A percentile compares a stretch with the other conserved stretches of the same genome.
phyloP scores from a whole-genome alignment of 2,888 invertebrate species.

The Selenia dentaria region DNA sequence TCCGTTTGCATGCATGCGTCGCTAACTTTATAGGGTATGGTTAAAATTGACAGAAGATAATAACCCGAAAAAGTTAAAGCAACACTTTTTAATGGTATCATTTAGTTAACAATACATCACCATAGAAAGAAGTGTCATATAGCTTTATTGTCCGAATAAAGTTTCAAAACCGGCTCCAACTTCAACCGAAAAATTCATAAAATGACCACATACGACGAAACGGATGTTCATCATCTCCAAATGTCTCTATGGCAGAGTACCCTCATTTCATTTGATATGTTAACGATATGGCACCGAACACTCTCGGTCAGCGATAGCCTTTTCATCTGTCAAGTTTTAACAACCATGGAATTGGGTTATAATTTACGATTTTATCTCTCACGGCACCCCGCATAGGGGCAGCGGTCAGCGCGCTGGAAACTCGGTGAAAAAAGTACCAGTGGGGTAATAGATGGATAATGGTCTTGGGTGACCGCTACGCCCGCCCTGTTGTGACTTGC shows the following conservation, averaged over 20 bases:
- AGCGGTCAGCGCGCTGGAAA: conserved; percentile 66
- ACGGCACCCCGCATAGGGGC: conserved; percentile 77
- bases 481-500: conserved; percentile 79
- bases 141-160: conserved; percentile 32
- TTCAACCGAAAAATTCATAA: conserved; percentile 37
- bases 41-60: too few species aligned
- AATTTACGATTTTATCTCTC: conserved; percentile 83
- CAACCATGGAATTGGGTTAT: conserved; percentile 82
- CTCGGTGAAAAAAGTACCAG: conserved; percentile 69
- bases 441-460: conserved; percentile 65
- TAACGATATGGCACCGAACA: conserved; percentile 74
- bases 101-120: conserved; percentile 14
- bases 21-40: too few species aligned
- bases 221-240: conserved; percentile 66
- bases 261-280: conserved; percentile 74
- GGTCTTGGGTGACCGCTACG: conserved; percentile 67
- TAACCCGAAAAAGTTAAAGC: too few species aligned
- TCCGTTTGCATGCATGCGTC: conserved; percentile 9
- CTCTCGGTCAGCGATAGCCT: conserved; percentile 67
- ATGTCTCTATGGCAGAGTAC: conserved; percentile 65
- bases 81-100: background rate
- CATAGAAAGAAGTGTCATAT: conserved; percentile 11
- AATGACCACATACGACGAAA: conserved; percentile 46
- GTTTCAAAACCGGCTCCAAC: conserved; percentile 31
- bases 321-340: conserved; percentile 83